Evolutionary conservation across 2,888 invertebrate genomes (phyloP).

Genomic region (Dicroscelio sp.): DNA sequence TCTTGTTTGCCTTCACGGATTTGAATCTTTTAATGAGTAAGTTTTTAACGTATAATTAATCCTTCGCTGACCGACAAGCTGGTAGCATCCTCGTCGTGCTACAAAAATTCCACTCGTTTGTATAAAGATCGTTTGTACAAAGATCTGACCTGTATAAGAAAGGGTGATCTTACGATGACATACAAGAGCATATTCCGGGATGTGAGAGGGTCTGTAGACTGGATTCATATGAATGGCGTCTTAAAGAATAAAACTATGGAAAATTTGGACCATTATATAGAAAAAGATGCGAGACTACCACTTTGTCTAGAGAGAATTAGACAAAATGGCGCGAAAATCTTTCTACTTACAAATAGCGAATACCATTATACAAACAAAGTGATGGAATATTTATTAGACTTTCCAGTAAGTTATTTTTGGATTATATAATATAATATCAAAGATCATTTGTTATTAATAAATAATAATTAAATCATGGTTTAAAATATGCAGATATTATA

Average conservation of each 20-base stretch:
- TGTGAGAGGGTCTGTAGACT: slow-evolving; percentile 97
- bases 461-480: too few relatives aligned
- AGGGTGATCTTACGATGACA: slow-evolving; percentile 98
- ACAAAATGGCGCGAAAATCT: slow-evolving; percentile 98
- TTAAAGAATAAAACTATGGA: slow-evolving; percentile 97
- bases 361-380: slow-evolving; percentile 98
- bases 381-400: slow-evolving; percentile 98
- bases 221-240: slow-evolving; percentile 96
- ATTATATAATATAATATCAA: too few relatives aligned
- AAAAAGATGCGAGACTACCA: slow-evolving; percentile 96
- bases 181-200: slow-evolving; percentile 99
- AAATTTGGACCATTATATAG: slow-evolving; percentile 97
- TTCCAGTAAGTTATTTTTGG: slow-evolving; percentile 92
- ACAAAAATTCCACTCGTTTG: too few relatives aligned
- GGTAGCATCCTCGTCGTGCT: too few relatives aligned
- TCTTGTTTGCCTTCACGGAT: slow-evolving; percentile 13
- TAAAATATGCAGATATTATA: too few relatives aligned
- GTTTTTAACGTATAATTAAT: not conserved
- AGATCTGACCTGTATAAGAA: slow-evolving; percentile 96
- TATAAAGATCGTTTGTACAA: too few relatives aligned
- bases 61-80: too few relatives aligned
- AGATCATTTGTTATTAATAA: too few relatives aligned
- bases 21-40: not conserved
- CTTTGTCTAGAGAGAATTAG: slow-evolving; percentile 96
- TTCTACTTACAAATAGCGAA: slow-evolving; percentile 99